These are phyloP conservation scores for Catocala sponsa DNA, from an alignment of 2,888 invertebrate genomes.

Conservation along the genomic window DNA sequence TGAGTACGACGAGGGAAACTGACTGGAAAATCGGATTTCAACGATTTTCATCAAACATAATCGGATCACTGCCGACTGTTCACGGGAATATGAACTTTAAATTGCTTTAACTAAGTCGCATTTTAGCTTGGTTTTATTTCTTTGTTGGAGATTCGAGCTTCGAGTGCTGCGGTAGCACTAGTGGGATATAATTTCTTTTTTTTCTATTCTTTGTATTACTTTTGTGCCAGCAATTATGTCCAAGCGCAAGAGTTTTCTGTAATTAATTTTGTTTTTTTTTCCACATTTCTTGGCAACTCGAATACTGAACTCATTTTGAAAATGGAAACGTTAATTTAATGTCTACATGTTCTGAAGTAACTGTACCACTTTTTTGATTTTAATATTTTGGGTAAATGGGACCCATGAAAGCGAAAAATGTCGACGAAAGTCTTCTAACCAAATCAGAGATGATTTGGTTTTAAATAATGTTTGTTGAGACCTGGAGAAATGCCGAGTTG, in stretches of 20 bases:
- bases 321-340: conserved; percentile 2
- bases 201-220: conserved; percentile 25
- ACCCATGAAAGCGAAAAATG: too few relatives aligned
- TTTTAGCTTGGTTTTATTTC: conserved; percentile 20
- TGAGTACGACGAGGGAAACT: conserved; percentile 48
- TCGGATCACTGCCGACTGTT: conserved; percentile 42
- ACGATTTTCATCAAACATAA: conserved; percentile 59
- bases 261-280: not conserved
- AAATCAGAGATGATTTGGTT: too few relatives aligned
- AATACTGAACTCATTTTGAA: not conserved
- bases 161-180: conserved; percentile 21
- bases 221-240: conserved; percentile 40
- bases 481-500: too few relatives aligned
- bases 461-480: too few relatives aligned
- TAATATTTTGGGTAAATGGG: too few relatives aligned
- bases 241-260: not conserved
- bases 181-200: conserved; percentile 27
- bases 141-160: conserved; percentile 26
- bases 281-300: not conserved
- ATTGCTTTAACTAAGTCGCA: conserved; percentile 20
- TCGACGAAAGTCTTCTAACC: too few relatives aligned
- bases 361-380: not conserved
- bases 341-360: not conserved
- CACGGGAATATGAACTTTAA: conserved; percentile 48
- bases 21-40: conserved; percentile 59